These are phyloP conservation scores for Plagodis pulveraria DNA, from an alignment of 2,888 invertebrate species.

Conservation along the genomic window DNA sequence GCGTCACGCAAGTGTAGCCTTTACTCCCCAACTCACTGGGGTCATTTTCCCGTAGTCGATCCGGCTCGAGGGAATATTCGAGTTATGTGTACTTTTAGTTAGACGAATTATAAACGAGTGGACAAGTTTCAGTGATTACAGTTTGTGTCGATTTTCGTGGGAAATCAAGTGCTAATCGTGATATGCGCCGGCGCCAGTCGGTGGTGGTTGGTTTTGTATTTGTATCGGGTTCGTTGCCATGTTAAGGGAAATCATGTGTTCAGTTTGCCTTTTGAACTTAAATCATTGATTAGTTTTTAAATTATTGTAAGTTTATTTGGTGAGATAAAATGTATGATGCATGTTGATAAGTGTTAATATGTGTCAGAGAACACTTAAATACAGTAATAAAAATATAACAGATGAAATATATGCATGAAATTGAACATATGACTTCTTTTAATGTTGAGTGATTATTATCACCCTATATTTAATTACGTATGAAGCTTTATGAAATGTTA, in stretches of 20 bases:
- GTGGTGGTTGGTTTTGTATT: slow-evolving; percentile 23
- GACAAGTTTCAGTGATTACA: slow-evolving; percentile 23
- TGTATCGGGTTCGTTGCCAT: slow-evolving; percentile 8
- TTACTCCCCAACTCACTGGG: slow-evolving; percentile 37
- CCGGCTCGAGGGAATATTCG: slow-evolving; percentile 46
- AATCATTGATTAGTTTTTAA: background rate
- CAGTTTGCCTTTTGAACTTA: slow-evolving; percentile 11
- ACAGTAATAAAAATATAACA: background rate
- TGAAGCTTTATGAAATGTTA: slow-evolving; percentile 49
- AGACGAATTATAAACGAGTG: slow-evolving; percentile 20
- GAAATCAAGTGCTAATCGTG: slow-evolving; percentile 18
- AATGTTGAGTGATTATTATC: slow-evolving; percentile 14
- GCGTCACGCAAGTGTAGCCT: slow-evolving; percentile 89
- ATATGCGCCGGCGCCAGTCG: slow-evolving; percentile 22
- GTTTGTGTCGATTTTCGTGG: slow-evolving; percentile 18
- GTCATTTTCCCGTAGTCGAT: slow-evolving; percentile 38
- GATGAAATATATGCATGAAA: slow-evolving; percentile 1
- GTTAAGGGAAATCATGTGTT: slow-evolving; percentile 24
- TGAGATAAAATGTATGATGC: background rate
- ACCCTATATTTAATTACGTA: slow-evolving; percentile 25
- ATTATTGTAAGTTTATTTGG: background rate
- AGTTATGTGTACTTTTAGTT: slow-evolving; percentile 53
- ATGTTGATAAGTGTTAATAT: no score
- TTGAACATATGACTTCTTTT: slow-evolving; percentile 25
- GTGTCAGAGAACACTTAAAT: no score